Evolutionary conservation across 2,797 vertebrate genomes (phyloP).

Genomic region (Strix occidentalis): DNA sequence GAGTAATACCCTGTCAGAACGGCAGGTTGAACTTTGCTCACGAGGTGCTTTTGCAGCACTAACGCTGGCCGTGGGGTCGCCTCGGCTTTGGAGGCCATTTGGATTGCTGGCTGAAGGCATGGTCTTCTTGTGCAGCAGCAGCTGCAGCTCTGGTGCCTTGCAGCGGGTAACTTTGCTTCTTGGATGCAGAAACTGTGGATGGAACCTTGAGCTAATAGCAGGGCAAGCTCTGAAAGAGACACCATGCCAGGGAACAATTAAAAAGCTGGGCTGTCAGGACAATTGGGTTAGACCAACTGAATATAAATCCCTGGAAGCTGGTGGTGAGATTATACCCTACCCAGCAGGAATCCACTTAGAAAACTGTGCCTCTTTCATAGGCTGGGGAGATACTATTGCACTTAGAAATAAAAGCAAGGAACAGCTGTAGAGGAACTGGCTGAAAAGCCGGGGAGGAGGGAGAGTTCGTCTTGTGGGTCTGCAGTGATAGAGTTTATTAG

Average conservation of each 20-base stretch:
- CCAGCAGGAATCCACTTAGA: not conserved
- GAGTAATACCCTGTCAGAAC: not conserved
- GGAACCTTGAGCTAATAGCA: not conserved
- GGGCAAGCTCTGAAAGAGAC: not conserved
- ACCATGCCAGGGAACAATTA: not conserved
- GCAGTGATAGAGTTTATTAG: not conserved
- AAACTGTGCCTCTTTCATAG: not conserved
- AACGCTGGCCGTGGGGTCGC: accelerated
- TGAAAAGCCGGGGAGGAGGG: not conserved
- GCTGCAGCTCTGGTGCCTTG: not conserved
- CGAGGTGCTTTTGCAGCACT: not conserved
- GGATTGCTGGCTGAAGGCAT: accelerated
- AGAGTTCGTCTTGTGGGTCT: not conserved
- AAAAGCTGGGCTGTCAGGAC: not conserved
- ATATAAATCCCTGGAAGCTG: not conserved
- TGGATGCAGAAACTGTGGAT: not conserved
- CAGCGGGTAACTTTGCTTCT: not conserved
- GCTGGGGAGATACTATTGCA: not conserved
- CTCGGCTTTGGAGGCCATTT: not conserved
- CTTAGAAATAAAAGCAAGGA: not conserved
- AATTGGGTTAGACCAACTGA: not conserved
- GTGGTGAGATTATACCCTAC: not conserved
- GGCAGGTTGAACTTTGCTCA: not conserved
- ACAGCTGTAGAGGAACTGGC: not conserved
- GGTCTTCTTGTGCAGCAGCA: not conserved